phyloP scores from a whole-genome alignment of 1,140 invertebrate genomes.

The Lanistes nyassanus region DNA sequence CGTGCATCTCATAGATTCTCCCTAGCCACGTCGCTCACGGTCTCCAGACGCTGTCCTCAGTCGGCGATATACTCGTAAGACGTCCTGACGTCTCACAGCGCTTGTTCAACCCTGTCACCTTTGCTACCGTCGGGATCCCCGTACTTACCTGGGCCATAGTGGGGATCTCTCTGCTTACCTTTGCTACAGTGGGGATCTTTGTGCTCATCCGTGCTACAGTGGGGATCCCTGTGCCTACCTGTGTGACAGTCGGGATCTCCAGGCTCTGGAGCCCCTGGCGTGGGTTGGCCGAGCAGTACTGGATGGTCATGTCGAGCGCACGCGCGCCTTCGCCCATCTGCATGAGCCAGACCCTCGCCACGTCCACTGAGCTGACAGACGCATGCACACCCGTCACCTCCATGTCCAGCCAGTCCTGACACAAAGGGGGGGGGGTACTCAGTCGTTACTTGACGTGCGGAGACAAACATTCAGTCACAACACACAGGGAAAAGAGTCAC shows the following conservation, averaged over 20 bases:
- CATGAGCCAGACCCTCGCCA: conserved; percentile 44
- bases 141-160: not conserved
- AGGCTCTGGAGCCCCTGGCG: conserved; percentile 39
- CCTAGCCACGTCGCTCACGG: not conserved
- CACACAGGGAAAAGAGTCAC: too few relatives aligned
- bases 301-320: conserved; percentile 38
- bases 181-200: too few relatives aligned
- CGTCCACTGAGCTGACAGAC: conserved; percentile 30
- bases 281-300: conserved; percentile 48
- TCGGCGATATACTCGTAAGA: too few relatives aligned
- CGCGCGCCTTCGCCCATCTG: conserved; percentile 45
- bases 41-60: not conserved
- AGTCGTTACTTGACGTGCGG: too few relatives aligned
- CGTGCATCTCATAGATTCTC: not conserved
- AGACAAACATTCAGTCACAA: too few relatives aligned
- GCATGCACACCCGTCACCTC: conserved; percentile 33
- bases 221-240: conserved; percentile 41
- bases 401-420: conserved; percentile 44
- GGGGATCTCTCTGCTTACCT: not conserved
- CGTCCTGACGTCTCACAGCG: too few relatives aligned
- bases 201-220: too few relatives aligned
- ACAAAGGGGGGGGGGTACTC: too few relatives aligned
- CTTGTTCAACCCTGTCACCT: too few relatives aligned
- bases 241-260: conserved; percentile 50
- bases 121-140: not conserved